Conservation (phyloP, 2,797 vertebrate genomes). For the Centropyge bicolor region DNA sequence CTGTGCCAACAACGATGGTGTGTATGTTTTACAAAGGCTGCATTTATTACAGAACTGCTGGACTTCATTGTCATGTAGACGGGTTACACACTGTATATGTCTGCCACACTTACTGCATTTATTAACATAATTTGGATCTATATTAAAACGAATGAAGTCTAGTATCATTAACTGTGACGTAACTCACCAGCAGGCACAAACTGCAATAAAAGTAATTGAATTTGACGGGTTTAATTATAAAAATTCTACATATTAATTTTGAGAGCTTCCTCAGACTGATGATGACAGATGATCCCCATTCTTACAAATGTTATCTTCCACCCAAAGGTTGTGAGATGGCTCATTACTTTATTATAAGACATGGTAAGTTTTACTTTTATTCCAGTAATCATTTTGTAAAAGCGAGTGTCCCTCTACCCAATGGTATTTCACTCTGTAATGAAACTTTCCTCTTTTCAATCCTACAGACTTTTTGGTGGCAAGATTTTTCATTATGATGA, state of each 20-base stretch:
- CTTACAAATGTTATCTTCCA: conserved; percentile 37
- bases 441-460: conserved; percentile 61
- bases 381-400: conserved; percentile 45
- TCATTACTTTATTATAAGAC: conserved; percentile 49
- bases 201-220: conserved; percentile 13
- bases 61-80: not conserved
- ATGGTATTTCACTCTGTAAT: conserved; percentile 57
- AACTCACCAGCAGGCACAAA: conserved; percentile 22
- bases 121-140: conserved; percentile 1
- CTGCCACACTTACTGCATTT: not conserved
- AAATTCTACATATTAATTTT: conserved; percentile 20
- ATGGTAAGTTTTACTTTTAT: conserved; percentile 45
- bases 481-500: conserved; percentile 77
- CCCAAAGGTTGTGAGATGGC: conserved; percentile 30
- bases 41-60: not conserved
- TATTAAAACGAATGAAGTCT: conserved; percentile 11
- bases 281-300: conserved; percentile 37
- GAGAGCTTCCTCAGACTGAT: conserved; percentile 25
- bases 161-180: conserved; percentile 14
- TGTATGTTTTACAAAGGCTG: not conserved
- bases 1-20: not conserved
- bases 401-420: conserved; percentile 42
- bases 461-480: conserved; percentile 56
- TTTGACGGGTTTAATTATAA: not conserved
- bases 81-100: not conserved